Base-by-base conservation (phyloP, 2,797 vertebrate genomes). In the Helostoma temminkii region DNA sequence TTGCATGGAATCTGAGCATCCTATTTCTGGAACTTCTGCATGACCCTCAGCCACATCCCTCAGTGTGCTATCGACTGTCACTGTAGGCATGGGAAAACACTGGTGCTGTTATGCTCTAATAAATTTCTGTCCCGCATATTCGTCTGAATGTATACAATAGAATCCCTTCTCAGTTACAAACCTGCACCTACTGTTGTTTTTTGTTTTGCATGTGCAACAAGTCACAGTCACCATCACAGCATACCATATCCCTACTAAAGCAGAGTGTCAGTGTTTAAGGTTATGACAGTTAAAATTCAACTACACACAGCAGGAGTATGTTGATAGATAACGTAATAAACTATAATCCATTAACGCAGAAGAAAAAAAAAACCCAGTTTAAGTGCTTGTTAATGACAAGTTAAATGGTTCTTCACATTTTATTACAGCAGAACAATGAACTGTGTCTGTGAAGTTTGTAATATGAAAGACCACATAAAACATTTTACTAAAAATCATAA, bases 1-100 rank as follows among this genome's bases (percentile, higher is more conserved):
- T 81, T 90, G 90, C 89, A 90, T 88, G 89, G 52, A 66, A 43
- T 50, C 49, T 25, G 21, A 66, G 39, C 60, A 6, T 80, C 32
- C 49, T 4, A 14, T 71, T 66, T 68, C 28, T 66, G 54, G 61
- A 47, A 16, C 52, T 58, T 47, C 37, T 88, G 87, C 89, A 89
- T 86, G 86, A 68, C 48, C 66, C 46, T 75, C 48, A 18, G 53
- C 47, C 60, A 14, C 49, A 18, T 28, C 22, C 25, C 12, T 42
- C 18, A 12, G 0, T 32, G 41, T 58, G n/a, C n/a, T n/a, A n/a
- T n/a, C n/a, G 19, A 47, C 30, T 15, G 22, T 28, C 30, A 53
- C 25, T 25, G 37, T 28, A 56, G 48, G 65, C 71, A 66, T 63
- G 43, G 46, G 42, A 52, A 61, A 54, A 49, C 68, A 53, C 45